Evolutionary conservation across 2,888 invertebrate species (phyloP).

Genomic region (Villa cingulata): DNA sequence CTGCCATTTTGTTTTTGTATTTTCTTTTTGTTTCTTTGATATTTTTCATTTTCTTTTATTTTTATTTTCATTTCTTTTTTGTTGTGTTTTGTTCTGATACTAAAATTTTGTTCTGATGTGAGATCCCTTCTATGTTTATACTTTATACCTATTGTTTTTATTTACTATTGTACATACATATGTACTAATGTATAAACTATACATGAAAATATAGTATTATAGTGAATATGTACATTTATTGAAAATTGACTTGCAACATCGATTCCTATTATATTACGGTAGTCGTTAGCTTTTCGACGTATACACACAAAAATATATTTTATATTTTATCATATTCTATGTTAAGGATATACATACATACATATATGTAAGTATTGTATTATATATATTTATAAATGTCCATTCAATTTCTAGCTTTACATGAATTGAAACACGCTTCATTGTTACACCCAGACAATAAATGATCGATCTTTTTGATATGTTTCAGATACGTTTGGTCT

Average conservation of each 20-base stretch:
- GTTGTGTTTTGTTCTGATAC: no score
- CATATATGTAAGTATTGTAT: no score
- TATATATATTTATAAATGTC: neutral
- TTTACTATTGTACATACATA: no score
- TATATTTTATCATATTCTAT: no score
- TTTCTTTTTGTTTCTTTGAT: neutral
- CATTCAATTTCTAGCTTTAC: constrained; percentile 4
- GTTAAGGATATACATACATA: no score
- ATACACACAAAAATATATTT: no score
- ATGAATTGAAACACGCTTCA: constrained; percentile 8
- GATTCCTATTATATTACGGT: neutral
- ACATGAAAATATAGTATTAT: no score
- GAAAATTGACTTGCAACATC: constrained; percentile 10
- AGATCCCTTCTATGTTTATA: neutral
- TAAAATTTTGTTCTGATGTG: no score
- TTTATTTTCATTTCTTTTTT: neutral
- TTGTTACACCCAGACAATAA: constrained; percentile 18
- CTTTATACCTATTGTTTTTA: neutral
- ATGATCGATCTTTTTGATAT: constrained; percentile 11
- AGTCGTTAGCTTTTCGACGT: neutral
- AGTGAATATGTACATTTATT: constrained; percentile 9
- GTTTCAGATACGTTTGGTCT: no score
- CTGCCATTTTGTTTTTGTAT: no score
- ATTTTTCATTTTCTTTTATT: neutral
- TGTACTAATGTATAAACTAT: no score